Conservation (phyloP, 2,888 invertebrate genomes). For the Catocala nupta region DNA sequence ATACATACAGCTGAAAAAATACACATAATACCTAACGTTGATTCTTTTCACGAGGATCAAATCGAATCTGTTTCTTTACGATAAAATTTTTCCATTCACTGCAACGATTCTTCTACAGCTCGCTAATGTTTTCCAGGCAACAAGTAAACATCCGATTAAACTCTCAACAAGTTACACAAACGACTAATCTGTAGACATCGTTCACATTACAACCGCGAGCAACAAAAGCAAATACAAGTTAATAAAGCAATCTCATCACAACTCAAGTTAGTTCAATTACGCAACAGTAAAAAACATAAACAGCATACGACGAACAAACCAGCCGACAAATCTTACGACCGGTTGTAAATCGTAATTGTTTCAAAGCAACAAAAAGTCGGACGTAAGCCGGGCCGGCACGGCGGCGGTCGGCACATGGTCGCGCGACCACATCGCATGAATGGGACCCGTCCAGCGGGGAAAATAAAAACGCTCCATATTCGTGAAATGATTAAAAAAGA, state of each 20-base stretch:
- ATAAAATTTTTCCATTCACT: too few species aligned
- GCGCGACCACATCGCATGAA: conserved; percentile 61
- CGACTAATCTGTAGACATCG: background rate
- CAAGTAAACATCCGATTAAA: background rate
- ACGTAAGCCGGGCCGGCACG: conserved; percentile 34
- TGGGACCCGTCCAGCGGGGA: conserved; percentile 75
- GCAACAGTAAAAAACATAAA: conserved; percentile 63
- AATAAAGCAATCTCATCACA: conserved; percentile 53
- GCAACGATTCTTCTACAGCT: too few species aligned
- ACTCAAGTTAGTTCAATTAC: conserved; percentile 47
- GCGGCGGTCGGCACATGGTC: conserved; percentile 13
- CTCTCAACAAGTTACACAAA: conserved; percentile 4
- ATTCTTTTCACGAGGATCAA: too few species aligned
- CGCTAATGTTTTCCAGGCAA: too few species aligned
- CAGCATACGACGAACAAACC: conserved; percentile 38
- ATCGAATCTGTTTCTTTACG: too few species aligned
- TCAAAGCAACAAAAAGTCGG: conserved; percentile 69
- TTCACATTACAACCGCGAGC: conserved; percentile 9
- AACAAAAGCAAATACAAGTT: conserved; percentile 30
- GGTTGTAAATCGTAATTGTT: conserved; percentile 75
- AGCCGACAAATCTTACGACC: conserved; percentile 57
- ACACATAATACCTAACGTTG: too few species aligned
- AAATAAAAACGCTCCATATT: conserved; percentile 87
- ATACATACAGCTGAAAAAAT: too few species aligned
- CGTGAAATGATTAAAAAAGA: conserved; percentile 86